Evolutionary conservation across 2,797 vertebrate species (phyloP).

Genomic region (Allenopithecus nigroviridis): DNA sequence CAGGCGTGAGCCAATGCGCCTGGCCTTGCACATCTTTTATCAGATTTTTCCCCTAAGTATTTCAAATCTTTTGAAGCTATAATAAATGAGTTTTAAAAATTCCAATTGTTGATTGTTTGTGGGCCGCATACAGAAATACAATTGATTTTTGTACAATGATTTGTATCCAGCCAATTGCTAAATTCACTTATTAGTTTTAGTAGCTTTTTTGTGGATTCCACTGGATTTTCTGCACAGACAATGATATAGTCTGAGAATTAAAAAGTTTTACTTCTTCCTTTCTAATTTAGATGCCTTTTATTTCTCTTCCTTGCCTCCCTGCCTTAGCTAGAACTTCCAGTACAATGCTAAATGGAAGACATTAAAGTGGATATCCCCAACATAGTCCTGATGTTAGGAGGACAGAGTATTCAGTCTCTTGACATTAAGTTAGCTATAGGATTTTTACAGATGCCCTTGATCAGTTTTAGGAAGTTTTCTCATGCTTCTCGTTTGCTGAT

Average conservation of each 20-base stretch:
- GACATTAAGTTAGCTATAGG: not conserved
- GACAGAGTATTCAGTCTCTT: not conserved
- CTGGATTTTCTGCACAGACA: not conserved
- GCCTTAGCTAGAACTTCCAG: not conserved
- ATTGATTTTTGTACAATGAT: not conserved
- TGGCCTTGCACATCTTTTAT: not conserved
- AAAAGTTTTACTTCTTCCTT: not conserved
- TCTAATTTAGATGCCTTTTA: not conserved
- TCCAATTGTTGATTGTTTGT: not conserved
- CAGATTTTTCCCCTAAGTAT: not conserved
- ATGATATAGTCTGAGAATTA: not conserved
- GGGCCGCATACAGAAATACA: not conserved
- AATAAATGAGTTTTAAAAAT: not conserved
- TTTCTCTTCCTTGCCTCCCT: not conserved
- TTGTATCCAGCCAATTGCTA: not conserved
- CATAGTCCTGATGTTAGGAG: not conserved
- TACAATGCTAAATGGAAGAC: not conserved
- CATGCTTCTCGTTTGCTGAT: not conserved
- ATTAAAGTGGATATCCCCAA: not conserved
- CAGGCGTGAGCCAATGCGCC: not conserved
- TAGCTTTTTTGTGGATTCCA: not conserved
- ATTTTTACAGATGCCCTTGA: conserved; percentile 7
- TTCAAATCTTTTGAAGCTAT: not conserved
- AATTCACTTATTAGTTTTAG: not conserved
- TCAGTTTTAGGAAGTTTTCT: not conserved